Base-by-base conservation (phyloP, 2,797 vertebrate species). In the Lagocephalus sceleratus region DNA sequence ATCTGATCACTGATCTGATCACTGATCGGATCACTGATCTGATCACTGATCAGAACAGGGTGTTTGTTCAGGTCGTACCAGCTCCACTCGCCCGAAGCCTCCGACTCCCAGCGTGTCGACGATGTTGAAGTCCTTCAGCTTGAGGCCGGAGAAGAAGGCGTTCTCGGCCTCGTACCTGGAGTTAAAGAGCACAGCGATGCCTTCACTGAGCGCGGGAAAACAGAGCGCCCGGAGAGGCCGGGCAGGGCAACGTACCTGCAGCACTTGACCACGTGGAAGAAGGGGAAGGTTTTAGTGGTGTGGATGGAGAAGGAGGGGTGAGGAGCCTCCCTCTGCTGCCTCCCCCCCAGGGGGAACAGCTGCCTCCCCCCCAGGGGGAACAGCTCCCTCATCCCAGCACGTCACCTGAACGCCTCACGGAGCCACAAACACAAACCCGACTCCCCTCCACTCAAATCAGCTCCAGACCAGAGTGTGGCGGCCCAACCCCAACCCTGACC, bases 111-210 rank as follows among this genome's bases (percentile, higher is more conserved):
- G 90, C 1, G 95, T 98, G 83, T 95, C 94, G 2, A 98, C 93
- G 88, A 94, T 98, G 89, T 97, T 96, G 89, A 99, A 98, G 81
- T 98, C 96, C 0, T 85, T 89, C 47, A 99, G 90, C 75, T 94
- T 94, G 81, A 98, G 90, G 59, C 91, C 90, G 83, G 93, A 94
- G 81, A 97, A 98, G 92, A 97, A 97, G 59, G 92, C 90, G 51
- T 94, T 94, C 84, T 96, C 95, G 0, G 91, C 95, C 89, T 96
- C 95, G 0, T 94, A 95, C 89, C 95, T 98, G 89, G 77, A 91
- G 88, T 49, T 2, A 5, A 81, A 77, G 82, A 87, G 89, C 57
- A 92, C 44, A 58, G 1, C 0, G 29, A 54, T 5, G 16, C n/a
- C 16, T 51, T 63, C 64, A 64, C 50, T 51, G 43, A 64, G 19